A percentile compares a stretch with the other conserved stretches of the same genome.
Conservation (phyloP, 2,113 vertebrate species). For the Trichechus manatus region DNA sequence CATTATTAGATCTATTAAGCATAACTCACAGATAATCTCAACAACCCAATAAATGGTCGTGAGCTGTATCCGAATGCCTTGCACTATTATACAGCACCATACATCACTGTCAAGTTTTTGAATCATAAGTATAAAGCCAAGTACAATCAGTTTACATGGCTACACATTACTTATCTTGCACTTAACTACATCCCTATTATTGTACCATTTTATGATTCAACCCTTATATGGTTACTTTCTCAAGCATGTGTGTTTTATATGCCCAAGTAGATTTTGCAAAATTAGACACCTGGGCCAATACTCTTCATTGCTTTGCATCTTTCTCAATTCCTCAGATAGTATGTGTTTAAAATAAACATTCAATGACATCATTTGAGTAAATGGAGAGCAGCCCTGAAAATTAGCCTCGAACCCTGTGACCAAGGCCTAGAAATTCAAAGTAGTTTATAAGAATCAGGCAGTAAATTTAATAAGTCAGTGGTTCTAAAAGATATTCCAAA, state of each 20-base stretch:
- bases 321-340: neutral
- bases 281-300: neutral
- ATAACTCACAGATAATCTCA: conserved; percentile 32
- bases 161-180: neutral
- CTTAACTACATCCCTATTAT: neutral
- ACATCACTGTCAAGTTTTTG: neutral
- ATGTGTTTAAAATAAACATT: conserved; percentile 4
- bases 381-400: neutral
- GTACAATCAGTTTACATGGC: neutral
- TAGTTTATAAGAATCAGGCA: conserved; percentile 26
- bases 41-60: neutral
- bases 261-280: neutral
- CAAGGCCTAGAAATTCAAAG: neutral
- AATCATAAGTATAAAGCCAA: conserved; percentile 6
- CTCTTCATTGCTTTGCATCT: neutral
- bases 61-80: neutral
- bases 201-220: neutral
- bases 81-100: neutral
- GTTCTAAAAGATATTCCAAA: neutral
- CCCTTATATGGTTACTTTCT: neutral
- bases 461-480: neutral
- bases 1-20: neutral
- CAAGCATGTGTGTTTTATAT: neutral
- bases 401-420: neutral
- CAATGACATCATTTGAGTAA: neutral